Conservation (phyloP, 2,113 vertebrate genomes). For the Otolemur garnettii region DNA sequence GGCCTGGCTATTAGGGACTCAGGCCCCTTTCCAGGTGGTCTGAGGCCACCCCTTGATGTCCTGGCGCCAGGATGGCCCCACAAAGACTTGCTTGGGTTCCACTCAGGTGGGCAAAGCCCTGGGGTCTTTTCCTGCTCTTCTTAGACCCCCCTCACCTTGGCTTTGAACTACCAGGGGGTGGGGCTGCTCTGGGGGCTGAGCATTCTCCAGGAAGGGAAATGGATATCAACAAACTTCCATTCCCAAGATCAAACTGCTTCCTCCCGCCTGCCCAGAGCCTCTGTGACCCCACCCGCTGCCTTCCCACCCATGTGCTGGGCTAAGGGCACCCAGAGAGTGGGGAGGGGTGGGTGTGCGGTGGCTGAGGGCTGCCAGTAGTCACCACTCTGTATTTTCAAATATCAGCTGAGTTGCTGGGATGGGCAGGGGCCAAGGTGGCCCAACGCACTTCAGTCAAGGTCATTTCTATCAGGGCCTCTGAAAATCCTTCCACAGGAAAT, state of each 20-base stretch:
- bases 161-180: not conserved
- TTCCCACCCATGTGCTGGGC: not conserved
- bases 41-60: not conserved
- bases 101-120: not conserved
- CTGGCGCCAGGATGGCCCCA: rapidly evolving
- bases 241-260: not conserved
- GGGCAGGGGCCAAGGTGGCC: not conserved
- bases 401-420: not conserved
- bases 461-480: not conserved
- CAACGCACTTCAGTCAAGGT: not conserved
- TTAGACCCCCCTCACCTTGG: not conserved
- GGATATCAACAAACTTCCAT: constrained; percentile 3
- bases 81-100: not conserved
- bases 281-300: not conserved
- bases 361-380: not conserved
- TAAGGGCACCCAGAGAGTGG: not conserved
- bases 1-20: rapidly evolving
- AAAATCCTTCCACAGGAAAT: constrained; percentile 70
- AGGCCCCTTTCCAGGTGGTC: not conserved
- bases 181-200: not conserved
- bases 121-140: not conserved
- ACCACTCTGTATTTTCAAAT: not conserved
- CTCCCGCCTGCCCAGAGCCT: not conserved
- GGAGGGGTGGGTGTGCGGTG: not conserved
- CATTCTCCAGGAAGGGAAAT: constrained; percentile 11